Evolutionary conservation across 1,140 invertebrate genomes (phyloP), one percentile per base, ranked within the genome.

Genomic region (Bombus ignitus): DNA sequence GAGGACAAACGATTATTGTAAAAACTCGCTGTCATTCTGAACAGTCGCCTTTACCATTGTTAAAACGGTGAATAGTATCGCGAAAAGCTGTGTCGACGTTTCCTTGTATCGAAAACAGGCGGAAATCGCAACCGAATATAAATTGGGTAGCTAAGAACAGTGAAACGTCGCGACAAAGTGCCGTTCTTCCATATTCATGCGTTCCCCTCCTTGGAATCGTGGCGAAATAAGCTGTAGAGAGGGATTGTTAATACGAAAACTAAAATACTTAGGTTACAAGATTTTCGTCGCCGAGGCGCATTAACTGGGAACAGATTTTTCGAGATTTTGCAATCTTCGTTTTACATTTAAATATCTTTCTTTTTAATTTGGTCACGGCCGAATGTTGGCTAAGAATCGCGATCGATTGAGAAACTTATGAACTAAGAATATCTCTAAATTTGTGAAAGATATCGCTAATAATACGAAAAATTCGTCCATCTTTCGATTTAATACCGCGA

Each of bases 101-200:
- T 59, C 35, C 5, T 47, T 47, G 44, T 47, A 47, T 47, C 15
- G 22, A 59, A 28, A 15, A 10, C 12, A 28, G 28, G 0, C 71
- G 42, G 28, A 39, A 76, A 37, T 35, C 18, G 35, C 13, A 28
- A 59, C 35, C 59, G 74, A 76, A 76, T 76, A 76, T 9, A 59
- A 32, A 76, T 76, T 59, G 53, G 53, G 35, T 28, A 37, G 12
- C 32, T 37, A 76, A 76, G 53, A 76, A 76, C 25, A 18, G 12
- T 6, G 44, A 59, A 76, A 73, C 39, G 37, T 12, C 39, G 28
- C 39, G 71, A 44, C 28, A 73, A 73, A 73, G 74, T 3, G 35
- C 35, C 9, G 10, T 59, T 76, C 53, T 59, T 76, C 59, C 74
- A 59, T 76, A 76, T 76, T 76, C 74, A n/a, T 76, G 74, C 35